Conservation (phyloP, 2,888 invertebrate species). For the Epinotia ramella region DNA sequence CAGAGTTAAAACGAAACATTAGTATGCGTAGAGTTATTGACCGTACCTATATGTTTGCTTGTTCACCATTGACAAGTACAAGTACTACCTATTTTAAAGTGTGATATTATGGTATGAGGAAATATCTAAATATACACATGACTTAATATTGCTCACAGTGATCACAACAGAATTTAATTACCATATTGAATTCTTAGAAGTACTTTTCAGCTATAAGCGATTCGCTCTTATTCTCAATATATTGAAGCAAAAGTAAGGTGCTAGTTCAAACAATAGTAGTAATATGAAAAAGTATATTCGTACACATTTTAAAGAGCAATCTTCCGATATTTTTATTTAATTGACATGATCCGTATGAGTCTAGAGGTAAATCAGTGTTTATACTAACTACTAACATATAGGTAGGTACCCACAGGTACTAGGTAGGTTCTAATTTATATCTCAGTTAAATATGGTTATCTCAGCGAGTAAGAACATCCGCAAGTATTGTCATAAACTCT, state of each 20-base stretch:
- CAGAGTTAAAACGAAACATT: no score
- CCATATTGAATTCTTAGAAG: conserved; percentile 2
- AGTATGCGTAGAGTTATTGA: no score
- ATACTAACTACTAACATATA: neutral
- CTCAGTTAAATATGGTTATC: no score
- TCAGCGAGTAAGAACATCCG: neutral
- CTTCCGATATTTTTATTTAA: no score
- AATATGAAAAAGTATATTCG: neutral
- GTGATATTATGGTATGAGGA: conserved; percentile 40
- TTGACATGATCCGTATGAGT: neutral
- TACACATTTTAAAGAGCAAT: no score
- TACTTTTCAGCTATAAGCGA: neutral
- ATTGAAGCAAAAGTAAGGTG: neutral
- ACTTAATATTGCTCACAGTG: conserved; percentile 24
- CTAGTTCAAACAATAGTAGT: neutral
- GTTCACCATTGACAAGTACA: conserved; percentile 20
- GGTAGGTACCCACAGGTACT: neutral
- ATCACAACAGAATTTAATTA: conserved; percentile 9
- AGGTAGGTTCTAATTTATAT: neutral
- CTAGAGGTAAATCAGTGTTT: neutral
- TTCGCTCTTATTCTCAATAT: neutral
- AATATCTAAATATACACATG: conserved; percentile 41
- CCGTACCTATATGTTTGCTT: neutral
- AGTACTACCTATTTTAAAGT: conserved; percentile 26
- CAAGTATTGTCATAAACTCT: neutral